A percentile compares a stretch with the other conserved stretches of the same genome.
Evolutionary conservation across 2,888 invertebrate genomes (phyloP).

Genomic region (Drosophila acutilabella): DNA sequence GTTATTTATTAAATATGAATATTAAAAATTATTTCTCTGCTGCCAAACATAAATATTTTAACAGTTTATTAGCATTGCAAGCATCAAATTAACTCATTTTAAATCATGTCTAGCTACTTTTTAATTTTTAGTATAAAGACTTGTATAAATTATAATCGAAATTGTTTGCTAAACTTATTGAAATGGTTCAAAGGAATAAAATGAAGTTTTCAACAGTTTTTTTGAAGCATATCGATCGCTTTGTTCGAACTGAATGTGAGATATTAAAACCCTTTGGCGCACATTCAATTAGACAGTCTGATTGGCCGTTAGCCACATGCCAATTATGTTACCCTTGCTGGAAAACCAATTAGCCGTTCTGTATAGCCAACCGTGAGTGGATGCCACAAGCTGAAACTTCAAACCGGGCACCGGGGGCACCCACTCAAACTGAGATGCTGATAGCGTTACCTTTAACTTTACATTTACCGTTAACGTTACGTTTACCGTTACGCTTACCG

Average conservation of each 20-base stretch:
- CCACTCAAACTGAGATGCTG: constrained; percentile 42
- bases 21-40: constrained; percentile 35
- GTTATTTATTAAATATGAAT: constrained; percentile 57
- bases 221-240: background rate
- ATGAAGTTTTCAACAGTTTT: background rate
- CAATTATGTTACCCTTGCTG: constrained; percentile 70
- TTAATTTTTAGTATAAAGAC: background rate
- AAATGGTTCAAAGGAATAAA: background rate
- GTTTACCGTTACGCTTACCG: constrained; percentile 1
- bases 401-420: constrained; percentile 39
- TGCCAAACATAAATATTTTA: constrained; percentile 43
- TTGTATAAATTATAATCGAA: background rate
- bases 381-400: constrained; percentile 60
- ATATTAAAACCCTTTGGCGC: constrained; percentile 39
- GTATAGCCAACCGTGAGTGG: constrained; percentile 36
- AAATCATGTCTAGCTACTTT: background rate
- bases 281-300: constrained; percentile 65
- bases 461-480: constrained; percentile 15
- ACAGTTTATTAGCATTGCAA: constrained; percentile 53
- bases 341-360: constrained; percentile 73
- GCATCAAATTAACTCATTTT: background rate
- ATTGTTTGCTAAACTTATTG: background rate
- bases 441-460: constrained; percentile 36
- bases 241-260: background rate
- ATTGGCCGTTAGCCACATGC: constrained; percentile 61